phyloP scores from a whole-genome alignment of 2,797 vertebrate species.

The Sphenodon punctatus region DNA sequence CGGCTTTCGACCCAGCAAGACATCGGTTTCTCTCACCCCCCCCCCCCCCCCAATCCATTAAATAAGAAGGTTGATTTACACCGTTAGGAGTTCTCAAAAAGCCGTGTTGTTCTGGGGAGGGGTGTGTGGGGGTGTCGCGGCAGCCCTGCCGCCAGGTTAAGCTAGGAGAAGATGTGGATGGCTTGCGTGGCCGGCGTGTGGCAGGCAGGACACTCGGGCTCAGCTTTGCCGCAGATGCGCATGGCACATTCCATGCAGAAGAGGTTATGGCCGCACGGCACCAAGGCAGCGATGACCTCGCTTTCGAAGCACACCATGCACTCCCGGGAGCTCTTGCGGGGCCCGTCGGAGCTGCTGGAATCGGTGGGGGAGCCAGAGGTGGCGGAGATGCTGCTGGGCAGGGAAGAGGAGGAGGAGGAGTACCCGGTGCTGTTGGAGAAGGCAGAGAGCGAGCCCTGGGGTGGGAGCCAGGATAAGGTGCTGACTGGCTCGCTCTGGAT shows the following conservation, averaged over 20 bases:
- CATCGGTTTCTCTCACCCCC: not conserved
- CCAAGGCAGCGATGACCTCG: constrained; percentile 91
- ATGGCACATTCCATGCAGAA: constrained; percentile 99
- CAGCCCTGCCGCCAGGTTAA: too few species aligned
- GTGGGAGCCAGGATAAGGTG: constrained; percentile 88
- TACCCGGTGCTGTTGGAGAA: constrained; percentile 88
- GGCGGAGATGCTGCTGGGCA: constrained; percentile 75
- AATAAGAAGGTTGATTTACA: constrained; percentile 51
- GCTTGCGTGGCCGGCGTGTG: constrained; percentile 93
- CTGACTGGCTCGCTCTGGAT: constrained; percentile 88
- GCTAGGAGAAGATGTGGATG: constrained; percentile 98
- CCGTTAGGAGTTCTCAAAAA: constrained; percentile 42
- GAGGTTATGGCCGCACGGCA: constrained; percentile 97
- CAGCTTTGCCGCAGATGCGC: constrained; percentile 90
- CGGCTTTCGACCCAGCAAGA: not conserved
- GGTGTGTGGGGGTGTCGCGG: not conserved
- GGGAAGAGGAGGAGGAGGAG: constrained; percentile 87
- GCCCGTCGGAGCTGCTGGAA: constrained; percentile 79
- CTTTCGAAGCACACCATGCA: constrained; percentile 95
- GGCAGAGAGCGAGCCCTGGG: constrained; percentile 79
- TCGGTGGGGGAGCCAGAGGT: constrained; percentile 86
- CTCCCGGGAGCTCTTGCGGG: constrained; percentile 80
- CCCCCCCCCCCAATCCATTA: not conserved
- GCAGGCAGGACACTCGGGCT: constrained; percentile 93
- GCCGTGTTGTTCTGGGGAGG: not conserved